Evolutionary conservation across 2,888 invertebrate species (phyloP).

Genomic region (Serripes groenlandicus): DNA sequence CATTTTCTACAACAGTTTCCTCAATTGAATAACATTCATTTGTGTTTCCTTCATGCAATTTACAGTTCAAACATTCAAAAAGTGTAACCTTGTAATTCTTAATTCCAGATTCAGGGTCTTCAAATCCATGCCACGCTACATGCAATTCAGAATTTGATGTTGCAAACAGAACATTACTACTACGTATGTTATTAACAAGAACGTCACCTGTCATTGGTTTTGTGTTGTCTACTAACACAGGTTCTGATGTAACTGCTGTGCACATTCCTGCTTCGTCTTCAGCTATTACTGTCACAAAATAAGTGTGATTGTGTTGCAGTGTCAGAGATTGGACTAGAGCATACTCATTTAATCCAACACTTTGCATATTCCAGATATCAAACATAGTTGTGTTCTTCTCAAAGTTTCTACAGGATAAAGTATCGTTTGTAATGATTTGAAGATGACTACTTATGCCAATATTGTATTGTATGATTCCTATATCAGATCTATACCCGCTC

Average conservation of each 20-base stretch:
- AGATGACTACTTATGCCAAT: conserved; percentile 63
- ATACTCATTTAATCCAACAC: conserved; percentile 65
- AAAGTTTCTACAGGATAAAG: conserved; percentile 47
- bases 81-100: conserved; percentile 25
- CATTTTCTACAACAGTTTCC: conserved; percentile 41
- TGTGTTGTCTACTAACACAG: conserved; percentile 67
- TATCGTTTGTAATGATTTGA: conserved; percentile 42
- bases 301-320: conserved; percentile 57
- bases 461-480: conserved; percentile 64
- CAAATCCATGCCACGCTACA: conserved; percentile 47
- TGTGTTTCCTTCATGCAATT: background rate
- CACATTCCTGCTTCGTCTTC: conserved; percentile 69
- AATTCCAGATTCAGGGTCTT: conserved; percentile 59
- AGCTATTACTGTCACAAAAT: conserved; percentile 68
- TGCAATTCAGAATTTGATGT: conserved; percentile 39
- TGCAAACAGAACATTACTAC: conserved; percentile 37
- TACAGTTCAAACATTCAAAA: conserved; percentile 39
- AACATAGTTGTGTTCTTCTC: conserved; percentile 38
- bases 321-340: conserved; percentile 38
- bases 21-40: conserved; percentile 36
- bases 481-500: conserved; percentile 69
- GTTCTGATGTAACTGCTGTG: conserved; percentile 42
- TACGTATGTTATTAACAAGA: conserved; percentile 42
- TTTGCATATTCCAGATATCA: conserved; percentile 42
- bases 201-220: conserved; percentile 58